A percentile compares a stretch with the other conserved stretches of the same genome.
These are phyloP conservation scores for Siniperca undulata DNA, from an alignment of 2,797 vertebrate genomes.

Conservation along the genomic window DNA sequence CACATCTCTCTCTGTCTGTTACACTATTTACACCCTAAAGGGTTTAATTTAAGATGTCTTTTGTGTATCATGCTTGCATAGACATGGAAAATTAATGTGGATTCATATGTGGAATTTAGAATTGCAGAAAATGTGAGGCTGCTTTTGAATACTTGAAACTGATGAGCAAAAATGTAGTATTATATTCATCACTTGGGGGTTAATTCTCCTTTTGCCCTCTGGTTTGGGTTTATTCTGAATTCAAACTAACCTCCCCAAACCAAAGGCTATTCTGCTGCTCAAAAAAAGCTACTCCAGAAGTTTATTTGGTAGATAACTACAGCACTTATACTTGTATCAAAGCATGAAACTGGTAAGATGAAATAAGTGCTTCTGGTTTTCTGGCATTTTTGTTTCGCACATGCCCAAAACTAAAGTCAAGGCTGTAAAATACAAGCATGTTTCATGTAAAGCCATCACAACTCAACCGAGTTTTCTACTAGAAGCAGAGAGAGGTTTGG, in stretches of 20 bases:
- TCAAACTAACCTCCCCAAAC: too few relatives aligned
- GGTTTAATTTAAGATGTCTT: constrained; percentile 36
- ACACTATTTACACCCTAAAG: constrained; percentile 37
- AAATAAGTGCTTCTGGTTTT: neutral
- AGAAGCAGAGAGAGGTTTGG: neutral
- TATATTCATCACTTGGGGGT: neutral
- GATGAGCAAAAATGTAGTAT: neutral
- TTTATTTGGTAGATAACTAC: neutral
- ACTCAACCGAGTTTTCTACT: neutral
- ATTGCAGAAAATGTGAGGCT: constrained; percentile 1
- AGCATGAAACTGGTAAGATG: neutral
- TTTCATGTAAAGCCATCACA: neutral
- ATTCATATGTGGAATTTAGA: constrained; percentile 29
- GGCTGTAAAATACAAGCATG: neutral
- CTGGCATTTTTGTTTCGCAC: neutral
- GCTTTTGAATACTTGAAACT: constrained; percentile 30
- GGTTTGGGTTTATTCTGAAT: neutral
- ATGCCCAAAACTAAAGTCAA: neutral
- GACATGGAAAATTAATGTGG: constrained; percentile 33
- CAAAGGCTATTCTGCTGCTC: neutral
- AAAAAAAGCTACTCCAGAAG: neutral
- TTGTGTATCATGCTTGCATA: constrained; percentile 31
- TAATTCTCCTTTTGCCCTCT: constrained; percentile 7
- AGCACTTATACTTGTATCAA: neutral
- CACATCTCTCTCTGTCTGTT: constrained; percentile 8